These are phyloP conservation scores for Rhaphigaster nebulosa DNA, from an alignment of 2,888 invertebrate genomes.

Conservation along the genomic window DNA sequence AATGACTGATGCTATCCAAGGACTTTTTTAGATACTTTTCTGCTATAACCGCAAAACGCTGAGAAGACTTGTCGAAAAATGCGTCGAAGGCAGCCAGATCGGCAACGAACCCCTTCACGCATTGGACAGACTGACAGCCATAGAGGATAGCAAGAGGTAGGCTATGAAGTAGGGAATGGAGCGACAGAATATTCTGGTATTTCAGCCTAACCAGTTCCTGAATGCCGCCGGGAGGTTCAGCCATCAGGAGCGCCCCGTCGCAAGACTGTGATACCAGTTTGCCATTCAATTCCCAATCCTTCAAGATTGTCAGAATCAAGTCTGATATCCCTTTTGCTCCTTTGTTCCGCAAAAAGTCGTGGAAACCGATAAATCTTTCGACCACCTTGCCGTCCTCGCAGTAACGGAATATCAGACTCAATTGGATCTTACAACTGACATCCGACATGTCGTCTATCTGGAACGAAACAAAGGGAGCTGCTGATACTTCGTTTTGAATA, in stretches of 20 bases:
- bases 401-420: neutral
- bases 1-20: neutral
- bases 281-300: neutral
- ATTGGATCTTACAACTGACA: neutral
- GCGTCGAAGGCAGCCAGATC: neutral
- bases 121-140: neutral
- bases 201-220: neutral
- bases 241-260: neutral
- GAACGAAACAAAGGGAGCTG: neutral
- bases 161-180: neutral
- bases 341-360: neutral
- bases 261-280: neutral
- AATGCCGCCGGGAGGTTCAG: neutral
- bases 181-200: neutral
- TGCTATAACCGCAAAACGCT: neutral
- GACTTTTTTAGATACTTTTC: neutral
- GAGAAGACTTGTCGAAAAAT: neutral
- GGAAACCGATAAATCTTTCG: neutral
- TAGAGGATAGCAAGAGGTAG: neutral
- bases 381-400: neutral
- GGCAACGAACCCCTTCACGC: neutral
- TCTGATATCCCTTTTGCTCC: neutral
- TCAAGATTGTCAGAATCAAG: neutral
- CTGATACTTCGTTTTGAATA: neutral
- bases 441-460: neutral